phyloP scores from a whole-genome alignment of 1,140 invertebrate genomes.

The Neodiprion pinetum region DNA sequence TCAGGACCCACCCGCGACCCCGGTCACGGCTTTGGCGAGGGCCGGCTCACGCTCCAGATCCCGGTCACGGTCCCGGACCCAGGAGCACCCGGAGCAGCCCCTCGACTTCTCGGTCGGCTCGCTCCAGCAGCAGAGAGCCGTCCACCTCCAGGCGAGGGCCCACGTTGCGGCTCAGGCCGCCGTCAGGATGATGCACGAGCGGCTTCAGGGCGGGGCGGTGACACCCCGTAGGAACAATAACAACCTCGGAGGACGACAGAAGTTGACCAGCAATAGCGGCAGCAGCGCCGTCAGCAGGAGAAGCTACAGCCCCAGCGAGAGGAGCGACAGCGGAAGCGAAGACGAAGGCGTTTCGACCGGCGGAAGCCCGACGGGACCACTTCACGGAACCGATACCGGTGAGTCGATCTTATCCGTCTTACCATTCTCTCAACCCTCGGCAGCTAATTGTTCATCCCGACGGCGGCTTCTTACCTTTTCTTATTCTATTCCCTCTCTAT shows the following conservation, averaged over 20 bases:
- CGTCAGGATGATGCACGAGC: conserved; percentile 49
- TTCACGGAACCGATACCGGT: conserved; percentile 54
- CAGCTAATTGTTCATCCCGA: not conserved
- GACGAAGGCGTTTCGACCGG: conserved; percentile 59
- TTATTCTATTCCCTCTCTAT: conserved; percentile 1
- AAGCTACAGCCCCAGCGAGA: conserved; percentile 58
- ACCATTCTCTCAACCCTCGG: conserved; percentile 1
- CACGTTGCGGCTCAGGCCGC: not conserved
- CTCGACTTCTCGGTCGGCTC: conserved; percentile 60
- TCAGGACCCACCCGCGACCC: conserved; percentile 27
- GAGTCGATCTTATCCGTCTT: conserved; percentile 26
- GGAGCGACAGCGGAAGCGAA: conserved; percentile 52
- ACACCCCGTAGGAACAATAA: conserved; percentile 49
- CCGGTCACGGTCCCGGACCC: conserved; percentile 38
- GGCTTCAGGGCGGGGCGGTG: conserved; percentile 38
- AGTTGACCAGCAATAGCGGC: conserved; percentile 36
- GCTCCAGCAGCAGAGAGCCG: conserved; percentile 49
- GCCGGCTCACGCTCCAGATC: conserved; percentile 33
- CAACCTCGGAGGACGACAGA: conserved; percentile 45
- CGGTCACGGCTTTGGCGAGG: conserved; percentile 30
- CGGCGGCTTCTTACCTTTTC: conserved; percentile 4
- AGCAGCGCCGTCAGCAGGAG: conserved; percentile 47
- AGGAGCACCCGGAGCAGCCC: conserved; percentile 56
- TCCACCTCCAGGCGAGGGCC: conserved; percentile 33
- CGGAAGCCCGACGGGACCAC: conserved; percentile 54